Percentiles rank a stretch among this genome's conserved stretches.
phyloP scores from a whole-genome alignment of 2,888 invertebrate species.

The Frankliniella intonsa region DNA sequence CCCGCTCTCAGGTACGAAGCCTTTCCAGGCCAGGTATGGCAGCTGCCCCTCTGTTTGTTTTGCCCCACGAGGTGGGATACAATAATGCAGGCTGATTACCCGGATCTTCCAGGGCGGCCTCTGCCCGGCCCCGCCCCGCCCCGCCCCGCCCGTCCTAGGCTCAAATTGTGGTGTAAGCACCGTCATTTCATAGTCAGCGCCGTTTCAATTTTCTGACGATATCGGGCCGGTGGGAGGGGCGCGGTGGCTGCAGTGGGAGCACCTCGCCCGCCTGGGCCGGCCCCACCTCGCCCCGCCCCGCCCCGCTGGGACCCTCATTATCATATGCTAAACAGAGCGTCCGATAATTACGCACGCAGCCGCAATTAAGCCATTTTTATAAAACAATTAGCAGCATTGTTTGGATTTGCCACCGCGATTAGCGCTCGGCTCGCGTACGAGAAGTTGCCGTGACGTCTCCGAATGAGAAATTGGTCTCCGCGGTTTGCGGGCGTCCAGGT shows the following conservation, averaged over 20 bases:
- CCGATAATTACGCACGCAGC: not conserved
- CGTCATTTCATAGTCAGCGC: slow-evolving; percentile 13
- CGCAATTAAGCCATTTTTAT: slow-evolving; percentile 16
- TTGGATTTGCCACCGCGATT: too few species aligned
- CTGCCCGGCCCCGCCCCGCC: too few species aligned
- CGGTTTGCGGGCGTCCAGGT: not conserved
- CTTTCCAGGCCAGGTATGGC: too few species aligned
- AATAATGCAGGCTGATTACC: too few species aligned
- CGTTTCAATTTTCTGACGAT: slow-evolving; percentile 16
- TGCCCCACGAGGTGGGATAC: not conserved
- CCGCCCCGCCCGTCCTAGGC: too few species aligned
- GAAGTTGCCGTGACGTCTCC: not conserved
- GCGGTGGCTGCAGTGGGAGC: not conserved
- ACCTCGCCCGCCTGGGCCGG: not conserved
- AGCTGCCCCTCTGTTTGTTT: not conserved
- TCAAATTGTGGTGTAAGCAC: slow-evolving; percentile 1
- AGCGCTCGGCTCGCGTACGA: not conserved
- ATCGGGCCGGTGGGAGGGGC: not conserved
- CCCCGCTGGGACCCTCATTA: not conserved
- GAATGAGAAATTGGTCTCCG: not conserved
- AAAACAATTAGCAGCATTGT: slow-evolving; percentile 6
- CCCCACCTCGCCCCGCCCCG: not conserved
- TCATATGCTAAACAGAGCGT: slow-evolving; percentile 12
- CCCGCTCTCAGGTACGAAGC: too few species aligned
- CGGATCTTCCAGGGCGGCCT: too few species aligned